Evolutionary conservation across 2,888 invertebrate genomes (phyloP), one percentile per base, ranked within the genome.

Genomic region (Polietes domitor): DNA sequence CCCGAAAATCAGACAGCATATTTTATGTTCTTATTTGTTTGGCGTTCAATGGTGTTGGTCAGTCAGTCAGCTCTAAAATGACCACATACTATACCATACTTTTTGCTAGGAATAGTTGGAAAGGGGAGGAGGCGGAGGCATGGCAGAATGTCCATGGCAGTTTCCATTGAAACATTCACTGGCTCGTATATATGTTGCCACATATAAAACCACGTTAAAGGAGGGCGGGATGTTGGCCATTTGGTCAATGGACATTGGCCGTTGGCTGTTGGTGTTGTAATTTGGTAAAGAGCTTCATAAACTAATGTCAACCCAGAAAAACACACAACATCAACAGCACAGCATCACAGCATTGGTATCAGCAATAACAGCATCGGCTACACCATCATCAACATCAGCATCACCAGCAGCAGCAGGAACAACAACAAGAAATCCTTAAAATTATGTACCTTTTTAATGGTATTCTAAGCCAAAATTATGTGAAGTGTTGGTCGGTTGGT

Each of bases 391-490:
- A 68, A 19, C 24, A 74, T 43, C 68, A 21, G 28, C 47, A 12
- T n/a, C 4, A 47, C 15, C 47, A 47, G 47, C 47, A 32, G 24
- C 63, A 50, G 63, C 50, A 74, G 19, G 32, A 32, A 32, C 77
- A 65, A 12, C 68, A 78, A 81, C 84, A 79, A 84, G 43, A 84
- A 81, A 84, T 84, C 72, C 84, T 26, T 76, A 84, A 84, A 84
- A 84, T 84, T 84, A 81, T 84, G 78, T 81, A 76, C 43, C 75
- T 19, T 63, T 77, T 73, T 78, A 81, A 79, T 84, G 72, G 75
- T 50, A 65, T 72, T 84, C 79, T 84, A 81, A 84, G 84, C 81
- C 73, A 70, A 84, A 84, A 84, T 81, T 81, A 84, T 84, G 84
- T 81, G 84, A 81, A 84, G 84, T 81, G 72, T 72, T 81, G 77